These are phyloP conservation scores for Perca schrenkii DNA, from an alignment of 2,113 vertebrate species.

Conservation along the genomic window DNA sequence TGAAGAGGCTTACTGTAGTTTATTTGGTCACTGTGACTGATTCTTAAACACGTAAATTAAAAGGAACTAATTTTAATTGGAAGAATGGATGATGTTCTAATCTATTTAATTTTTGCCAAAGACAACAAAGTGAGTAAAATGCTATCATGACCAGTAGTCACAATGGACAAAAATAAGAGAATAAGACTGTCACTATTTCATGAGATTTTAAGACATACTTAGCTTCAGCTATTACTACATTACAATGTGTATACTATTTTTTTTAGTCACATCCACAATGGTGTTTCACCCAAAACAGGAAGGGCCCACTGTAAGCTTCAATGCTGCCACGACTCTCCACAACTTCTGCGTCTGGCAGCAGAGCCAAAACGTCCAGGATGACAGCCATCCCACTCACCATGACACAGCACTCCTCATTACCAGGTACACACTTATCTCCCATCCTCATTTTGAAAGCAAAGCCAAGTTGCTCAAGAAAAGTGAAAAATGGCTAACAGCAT, in stretches of 20 bases:
- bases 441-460: neutral
- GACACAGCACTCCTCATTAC: conserved; percentile 98
- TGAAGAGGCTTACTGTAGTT: neutral
- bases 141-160: neutral
- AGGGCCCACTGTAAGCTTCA: conserved; percentile 93
- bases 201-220: neutral
- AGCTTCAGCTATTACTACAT: neutral
- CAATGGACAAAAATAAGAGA: neutral
- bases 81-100: neutral
- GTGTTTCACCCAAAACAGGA: conserved; percentile 82
- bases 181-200: neutral
- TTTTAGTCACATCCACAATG: neutral
- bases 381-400: conserved; percentile 93
- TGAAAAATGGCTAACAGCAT: neutral
- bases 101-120: neutral
- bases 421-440: conserved; percentile 81
- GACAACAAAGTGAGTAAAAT: neutral
- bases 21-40: neutral
- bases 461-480: neutral
- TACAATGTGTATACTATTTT: neutral
- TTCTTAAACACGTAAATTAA: neutral
- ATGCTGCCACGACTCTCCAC: conserved; percentile 92
- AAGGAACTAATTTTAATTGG: neutral
- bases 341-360: conserved; percentile 98
- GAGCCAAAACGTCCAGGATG: conserved; percentile 91